Percentiles rank a stretch among this genome's conserved stretches.
phyloP scores from a whole-genome alignment of 2,113 vertebrate species.

The Carlito syrichta region DNA sequence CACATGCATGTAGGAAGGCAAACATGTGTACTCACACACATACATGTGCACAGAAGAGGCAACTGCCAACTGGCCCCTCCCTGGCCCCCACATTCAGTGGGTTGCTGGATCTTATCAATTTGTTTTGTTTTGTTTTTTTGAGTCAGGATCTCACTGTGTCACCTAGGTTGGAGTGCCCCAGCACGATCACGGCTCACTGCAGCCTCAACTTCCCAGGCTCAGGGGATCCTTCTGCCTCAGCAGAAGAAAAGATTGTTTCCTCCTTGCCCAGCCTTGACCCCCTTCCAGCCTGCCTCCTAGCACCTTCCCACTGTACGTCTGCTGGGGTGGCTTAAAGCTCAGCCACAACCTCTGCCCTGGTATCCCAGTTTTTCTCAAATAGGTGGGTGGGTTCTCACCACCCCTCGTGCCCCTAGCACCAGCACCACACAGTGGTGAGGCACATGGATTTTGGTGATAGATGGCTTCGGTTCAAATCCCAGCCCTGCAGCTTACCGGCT shows the following conservation, averaged over 20 bases:
- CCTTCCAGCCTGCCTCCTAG: background rate
- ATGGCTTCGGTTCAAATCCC: background rate
- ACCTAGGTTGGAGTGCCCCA: too few species aligned
- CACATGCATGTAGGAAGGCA: background rate
- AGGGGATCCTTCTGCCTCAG: too few species aligned
- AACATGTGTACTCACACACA: background rate
- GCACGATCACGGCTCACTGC: too few species aligned
- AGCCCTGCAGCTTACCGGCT: background rate
- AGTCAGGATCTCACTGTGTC: too few species aligned
- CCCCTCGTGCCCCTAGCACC: background rate
- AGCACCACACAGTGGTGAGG: background rate
- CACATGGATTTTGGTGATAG: background rate
- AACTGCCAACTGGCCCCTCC: background rate
- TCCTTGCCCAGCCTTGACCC: background rate
- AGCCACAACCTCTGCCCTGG: background rate
- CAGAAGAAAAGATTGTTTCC: background rate
- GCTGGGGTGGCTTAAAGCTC: too few species aligned
- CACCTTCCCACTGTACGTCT: rapidly evolving
- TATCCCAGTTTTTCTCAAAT: background rate
- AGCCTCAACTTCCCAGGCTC: too few species aligned
- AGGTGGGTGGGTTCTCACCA: background rate
- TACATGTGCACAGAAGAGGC: background rate
- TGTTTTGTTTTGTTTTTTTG: too few species aligned
- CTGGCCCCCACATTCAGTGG: too few species aligned
- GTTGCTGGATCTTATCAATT: too few species aligned